Evolutionary conservation across 35 echinoderm and acorn worm genomes (phyloP).

Genomic region (Anneissia japonica): DNA sequence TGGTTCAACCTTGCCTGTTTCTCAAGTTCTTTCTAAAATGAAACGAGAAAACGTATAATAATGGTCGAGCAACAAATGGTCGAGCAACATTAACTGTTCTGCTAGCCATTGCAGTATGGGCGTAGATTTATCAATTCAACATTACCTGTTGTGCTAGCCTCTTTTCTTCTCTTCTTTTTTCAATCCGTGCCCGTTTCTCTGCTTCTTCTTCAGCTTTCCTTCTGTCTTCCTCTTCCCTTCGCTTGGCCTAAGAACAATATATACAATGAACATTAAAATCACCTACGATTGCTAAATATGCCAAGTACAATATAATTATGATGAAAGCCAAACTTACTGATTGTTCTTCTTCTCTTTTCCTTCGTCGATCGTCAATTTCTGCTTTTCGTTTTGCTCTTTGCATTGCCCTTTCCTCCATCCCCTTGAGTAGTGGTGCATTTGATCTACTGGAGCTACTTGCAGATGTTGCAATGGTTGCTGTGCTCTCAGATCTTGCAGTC

Average conservation of each 20-base stretch:
- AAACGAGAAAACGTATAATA: background rate
- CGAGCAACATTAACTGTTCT: too few species aligned
- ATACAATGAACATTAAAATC: background rate
- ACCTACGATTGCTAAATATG: too few species aligned
- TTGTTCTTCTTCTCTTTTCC: slow-evolving; percentile 63
- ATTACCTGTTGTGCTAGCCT: slow-evolving; percentile 63
- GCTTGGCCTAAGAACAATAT: slow-evolving; percentile 20
- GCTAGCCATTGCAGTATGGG: too few species aligned
- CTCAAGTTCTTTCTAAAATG: slow-evolving; percentile 66
- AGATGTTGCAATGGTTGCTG: background rate
- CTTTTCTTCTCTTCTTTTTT: slow-evolving; percentile 68
- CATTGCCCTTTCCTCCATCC: slow-evolving; percentile 68
- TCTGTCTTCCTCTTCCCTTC: slow-evolving; percentile 56
- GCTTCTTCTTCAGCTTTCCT: slow-evolving; percentile 51
- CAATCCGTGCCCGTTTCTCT: slow-evolving; percentile 64
- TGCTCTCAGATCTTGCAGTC: slow-evolving; percentile 11
- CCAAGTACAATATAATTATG: too few species aligned
- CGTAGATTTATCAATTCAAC: too few species aligned
- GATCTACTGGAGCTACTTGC: background rate
- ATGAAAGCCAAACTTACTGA: slow-evolving; percentile 30
- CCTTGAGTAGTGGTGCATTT: slow-evolving; percentile 14
- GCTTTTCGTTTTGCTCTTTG: slow-evolving; percentile 44
- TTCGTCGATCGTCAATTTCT: slow-evolving; percentile 45
- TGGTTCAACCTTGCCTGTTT: slow-evolving; percentile 53
- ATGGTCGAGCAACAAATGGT: too few species aligned